Base-by-base conservation (phyloP, 2,888 invertebrate species). In the Strigamia crassipes region DNA sequence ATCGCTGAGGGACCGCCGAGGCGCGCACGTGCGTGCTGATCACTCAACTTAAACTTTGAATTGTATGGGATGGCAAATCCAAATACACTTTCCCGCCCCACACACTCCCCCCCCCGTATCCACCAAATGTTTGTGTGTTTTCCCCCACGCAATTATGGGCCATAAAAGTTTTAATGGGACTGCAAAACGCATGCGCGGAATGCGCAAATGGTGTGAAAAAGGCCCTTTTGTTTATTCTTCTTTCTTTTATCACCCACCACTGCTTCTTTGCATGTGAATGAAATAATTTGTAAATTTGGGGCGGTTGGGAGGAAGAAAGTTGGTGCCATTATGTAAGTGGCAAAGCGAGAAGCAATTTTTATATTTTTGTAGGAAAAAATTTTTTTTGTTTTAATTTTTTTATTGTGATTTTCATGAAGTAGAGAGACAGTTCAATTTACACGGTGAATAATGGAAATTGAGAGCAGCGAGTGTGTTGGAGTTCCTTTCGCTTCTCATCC, bases 361-460 rank as follows among this genome's bases (percentile, higher is more conserved):
- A 18, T 51, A 18, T 51, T 18, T 51, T 51, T 51, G 1, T 8
- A 18, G 12, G 4, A 18, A 51, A 51, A 8, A 15, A 18, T 51
- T 51, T 21, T 66, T 73, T 31, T 23, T 27, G n/a, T 73, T 73
- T 31, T 27, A 15, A 4, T 73, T 73, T 12, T 73, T 73, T 73
- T 73, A 15, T 73, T 73, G 13, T 73, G 15, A 31, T 6, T 73
- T 73, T 13, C 12, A 73, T 23, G 10, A 73, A 73, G 73, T 27
- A 12, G 56, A n/a, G n/a, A 73, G 73, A 73, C 73, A 31, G 73
- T 73, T 73, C 73, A 73, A 73, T 73, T 73, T 73, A 31, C 73
- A 27, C 73, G 31, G 73, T 73, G 73, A 73, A 73, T 73, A 73
- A 73, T 73, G 73, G 73, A 73, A 73, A 73, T 73, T 73, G 73